phyloP scores from a whole-genome alignment of 23 tunicate genomes.

The Trididemnum nubilum region DNA sequence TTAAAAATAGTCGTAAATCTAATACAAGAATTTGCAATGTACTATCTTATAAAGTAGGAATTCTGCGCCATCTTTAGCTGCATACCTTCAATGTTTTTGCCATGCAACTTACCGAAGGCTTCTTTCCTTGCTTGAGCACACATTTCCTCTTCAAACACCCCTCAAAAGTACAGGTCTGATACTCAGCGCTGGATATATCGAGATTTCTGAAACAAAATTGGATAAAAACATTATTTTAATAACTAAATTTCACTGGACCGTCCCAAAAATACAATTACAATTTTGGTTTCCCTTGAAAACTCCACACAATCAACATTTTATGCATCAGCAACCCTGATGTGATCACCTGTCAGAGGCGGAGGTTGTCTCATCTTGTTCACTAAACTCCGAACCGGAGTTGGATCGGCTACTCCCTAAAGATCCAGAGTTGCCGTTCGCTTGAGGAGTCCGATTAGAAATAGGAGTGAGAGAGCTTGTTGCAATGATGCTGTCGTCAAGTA shows the following conservation, averaged over 20 bases:
- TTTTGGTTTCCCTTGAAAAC: too few species aligned
- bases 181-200: conserved; percentile 28
- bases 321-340: too few species aligned
- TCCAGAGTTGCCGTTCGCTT: conserved; percentile 49
- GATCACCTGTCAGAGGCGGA: conserved; percentile 68
- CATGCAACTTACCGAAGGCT: conserved; percentile 86
- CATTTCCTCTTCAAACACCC: conserved; percentile 73
- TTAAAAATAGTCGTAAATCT: too few species aligned
- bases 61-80: too few species aligned
- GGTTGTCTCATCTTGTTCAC: conserved; percentile 77
- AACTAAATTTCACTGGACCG: too few species aligned
- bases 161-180: conserved; percentile 66
- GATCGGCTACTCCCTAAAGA: conserved; percentile 87
- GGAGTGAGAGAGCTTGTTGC: conserved; percentile 54
- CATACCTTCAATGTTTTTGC: too few species aligned
- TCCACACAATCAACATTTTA: too few species aligned
- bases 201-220: conserved; percentile 13
- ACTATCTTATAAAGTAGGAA: too few species aligned
- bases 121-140: conserved; percentile 70
- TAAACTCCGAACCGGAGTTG: conserved; percentile 89
- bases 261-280: too few species aligned
- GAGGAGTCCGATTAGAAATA: conserved; percentile 18
- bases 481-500: conserved; percentile 93
- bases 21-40: too few species aligned
- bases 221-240: too few species aligned